A percentile compares a stretch with the other conserved stretches of the same genome.
Evolutionary conservation across 2,797 vertebrate genomes (phyloP).

Genomic region (Odontamblyopus rebecca): DNA sequence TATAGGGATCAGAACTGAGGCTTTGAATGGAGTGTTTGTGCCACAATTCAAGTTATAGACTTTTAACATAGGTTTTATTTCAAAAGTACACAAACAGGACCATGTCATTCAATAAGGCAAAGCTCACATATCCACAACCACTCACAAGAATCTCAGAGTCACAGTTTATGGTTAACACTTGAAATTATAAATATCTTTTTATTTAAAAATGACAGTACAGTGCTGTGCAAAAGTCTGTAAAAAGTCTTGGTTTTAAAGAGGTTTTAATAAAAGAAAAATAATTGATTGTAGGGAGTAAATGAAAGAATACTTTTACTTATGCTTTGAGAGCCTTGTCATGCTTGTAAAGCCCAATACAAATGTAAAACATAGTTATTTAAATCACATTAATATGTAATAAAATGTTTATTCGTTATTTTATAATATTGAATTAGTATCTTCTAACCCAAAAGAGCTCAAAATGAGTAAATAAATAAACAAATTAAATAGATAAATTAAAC

Average conservation of each 20-base stretch:
- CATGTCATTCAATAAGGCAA: constrained; percentile 90
- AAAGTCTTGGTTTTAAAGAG: not conserved
- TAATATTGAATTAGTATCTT: not conserved
- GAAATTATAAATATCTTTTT: constrained; percentile 71
- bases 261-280: not conserved
- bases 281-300: not conserved
- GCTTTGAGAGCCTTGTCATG: not conserved
- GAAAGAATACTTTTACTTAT: not conserved
- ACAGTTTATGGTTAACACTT: constrained; percentile 83
- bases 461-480: not conserved
- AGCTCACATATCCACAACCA: constrained; percentile 85
- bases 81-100: constrained; percentile 94
- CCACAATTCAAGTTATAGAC: constrained; percentile 13
- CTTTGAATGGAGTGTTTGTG: constrained; percentile 21
- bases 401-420: not conserved
- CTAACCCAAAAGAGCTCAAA: not conserved
- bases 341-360: not conserved
- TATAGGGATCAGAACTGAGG: constrained; percentile 18
- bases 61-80: constrained; percentile 94
- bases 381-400: not conserved
- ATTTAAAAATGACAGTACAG: constrained; percentile 6
- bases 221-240: constrained; percentile 7
- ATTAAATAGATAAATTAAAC: not conserved
- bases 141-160: constrained; percentile 75
- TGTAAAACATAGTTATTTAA: not conserved